Base-by-base conservation (phyloP, 2,888 invertebrate genomes). In the Leptinotarsa rubiginosa region DNA sequence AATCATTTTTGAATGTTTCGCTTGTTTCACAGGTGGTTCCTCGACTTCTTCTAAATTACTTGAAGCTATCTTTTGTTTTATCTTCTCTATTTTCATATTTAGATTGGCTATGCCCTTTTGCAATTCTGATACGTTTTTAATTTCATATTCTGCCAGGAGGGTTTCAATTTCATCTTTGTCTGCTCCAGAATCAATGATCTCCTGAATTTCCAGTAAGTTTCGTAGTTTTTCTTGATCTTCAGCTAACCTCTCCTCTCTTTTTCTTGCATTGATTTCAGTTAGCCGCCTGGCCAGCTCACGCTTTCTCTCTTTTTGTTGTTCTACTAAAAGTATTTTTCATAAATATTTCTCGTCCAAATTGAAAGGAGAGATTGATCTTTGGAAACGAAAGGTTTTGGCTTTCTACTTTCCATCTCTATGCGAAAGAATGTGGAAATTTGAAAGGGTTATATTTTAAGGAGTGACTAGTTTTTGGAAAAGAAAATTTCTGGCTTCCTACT, bases 141-240 rank as follows among this genome's bases (percentile, higher is more conserved):
- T 91, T 64, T 94, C 94, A 81, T 93, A 92, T 66, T 94, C 93
- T 83, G 92, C 91, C 65, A 96, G 88, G 0, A 95, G 93, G 83
- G 92, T 91, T 49, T 86, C 85, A 13, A 86, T 79, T 77, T 85
- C 85, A 83, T 94, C 93, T 70, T 93, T 92, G 13, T 92, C 91
- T 79, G 94, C 93, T 0, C 93, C 93, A 83, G 94, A 93, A 80
- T 96, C 94, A 75, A 94, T 90, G 81, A 93, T 88, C 81, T 94
- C 95, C 87, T 95, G 93, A 75, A 96, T 91, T 65, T 93, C 91
- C 66, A 93, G 88, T 47, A 97, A 87, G 81, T 95, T 93, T 83
- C 92, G 92, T 52, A 97, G 86, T 84, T 95, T 95, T 80, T 96
- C 95, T 85, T 97, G 96, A 84, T 97, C 97, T 84, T 96, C 96